These are phyloP conservation scores for Pachyramphus minor DNA, from an alignment of 2,113 vertebrate species.

Conservation along the genomic window DNA sequence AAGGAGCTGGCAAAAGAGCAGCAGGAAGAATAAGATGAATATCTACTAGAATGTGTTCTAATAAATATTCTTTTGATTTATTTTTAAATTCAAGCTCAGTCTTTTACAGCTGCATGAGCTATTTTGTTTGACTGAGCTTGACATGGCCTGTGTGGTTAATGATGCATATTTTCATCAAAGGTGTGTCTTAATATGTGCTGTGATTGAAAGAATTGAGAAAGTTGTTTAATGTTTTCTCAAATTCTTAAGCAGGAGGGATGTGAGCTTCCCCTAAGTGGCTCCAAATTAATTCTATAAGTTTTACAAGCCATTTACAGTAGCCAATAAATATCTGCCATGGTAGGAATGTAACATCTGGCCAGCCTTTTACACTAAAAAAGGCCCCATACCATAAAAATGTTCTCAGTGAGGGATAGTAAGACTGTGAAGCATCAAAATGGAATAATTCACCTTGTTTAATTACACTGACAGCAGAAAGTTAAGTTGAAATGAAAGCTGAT, in stretches of 20 bases:
- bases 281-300: not conserved
- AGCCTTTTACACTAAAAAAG: not conserved
- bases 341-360: not conserved
- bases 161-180: not conserved
- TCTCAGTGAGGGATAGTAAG: not conserved
- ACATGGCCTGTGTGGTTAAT: not conserved
- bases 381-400: not conserved
- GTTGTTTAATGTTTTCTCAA: not conserved
- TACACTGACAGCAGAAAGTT: not conserved
- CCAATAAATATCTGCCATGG: not conserved
- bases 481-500: not conserved
- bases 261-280: not conserved
- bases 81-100: not conserved
- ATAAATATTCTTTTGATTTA: conserved; percentile 15
- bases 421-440: not conserved
- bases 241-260: not conserved
- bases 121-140: not conserved
- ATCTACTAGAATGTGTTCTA: not conserved
- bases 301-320: not conserved
- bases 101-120: not conserved
- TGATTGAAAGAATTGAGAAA: not conserved
- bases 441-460: not conserved
- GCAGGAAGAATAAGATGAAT: not conserved
- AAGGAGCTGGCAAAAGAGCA: not conserved
- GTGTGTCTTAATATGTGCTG: not conserved